phyloP scores from a whole-genome alignment of 1,140 invertebrate genomes.

The Lanistes nyassanus region DNA sequence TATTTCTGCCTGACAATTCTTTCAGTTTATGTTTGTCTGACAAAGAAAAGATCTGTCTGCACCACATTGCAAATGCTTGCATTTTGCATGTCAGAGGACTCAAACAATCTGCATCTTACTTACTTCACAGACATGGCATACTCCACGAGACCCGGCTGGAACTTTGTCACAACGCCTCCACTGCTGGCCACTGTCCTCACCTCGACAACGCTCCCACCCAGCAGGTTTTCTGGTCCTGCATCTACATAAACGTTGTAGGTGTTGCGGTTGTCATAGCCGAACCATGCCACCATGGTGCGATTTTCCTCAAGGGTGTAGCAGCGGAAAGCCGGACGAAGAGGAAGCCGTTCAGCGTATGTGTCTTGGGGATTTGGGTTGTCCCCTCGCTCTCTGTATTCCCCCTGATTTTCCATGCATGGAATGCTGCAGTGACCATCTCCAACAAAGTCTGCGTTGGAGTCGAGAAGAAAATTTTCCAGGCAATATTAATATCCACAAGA shows the following conservation, averaged over 20 bases:
- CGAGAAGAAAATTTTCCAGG: neutral
- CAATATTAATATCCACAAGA: neutral
- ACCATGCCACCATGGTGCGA: conserved; percentile 40
- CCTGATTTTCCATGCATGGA: conserved; percentile 42
- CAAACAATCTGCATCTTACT: conserved; percentile 1
- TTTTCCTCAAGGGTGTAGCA: conserved; percentile 34
- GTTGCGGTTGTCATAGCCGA: conserved; percentile 54
- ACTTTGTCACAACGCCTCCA: conserved; percentile 35
- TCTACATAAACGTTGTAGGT: conserved; percentile 50
- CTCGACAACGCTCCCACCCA: conserved; percentile 16
- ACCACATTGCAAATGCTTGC: no score
- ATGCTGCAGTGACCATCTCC: conserved; percentile 53
- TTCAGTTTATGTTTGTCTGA: no score
- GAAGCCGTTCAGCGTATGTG: conserved; percentile 26
- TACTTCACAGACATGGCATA: conserved; percentile 46
- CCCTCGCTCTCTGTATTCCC: conserved; percentile 25
- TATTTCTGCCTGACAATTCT: no score
- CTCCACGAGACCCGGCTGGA: conserved; percentile 34
- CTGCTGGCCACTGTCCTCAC: neutral
- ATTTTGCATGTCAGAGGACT: no score
- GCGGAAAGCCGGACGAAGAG: conserved; percentile 39
- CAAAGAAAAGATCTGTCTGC: no score
- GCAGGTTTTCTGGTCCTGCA: conserved; percentile 40
- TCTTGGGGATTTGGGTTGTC: conserved; percentile 44
- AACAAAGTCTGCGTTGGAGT: conserved; percentile 48